phyloP scores from a whole-genome alignment of 2,888 invertebrate species.

The Eristalinus aeneus region DNA sequence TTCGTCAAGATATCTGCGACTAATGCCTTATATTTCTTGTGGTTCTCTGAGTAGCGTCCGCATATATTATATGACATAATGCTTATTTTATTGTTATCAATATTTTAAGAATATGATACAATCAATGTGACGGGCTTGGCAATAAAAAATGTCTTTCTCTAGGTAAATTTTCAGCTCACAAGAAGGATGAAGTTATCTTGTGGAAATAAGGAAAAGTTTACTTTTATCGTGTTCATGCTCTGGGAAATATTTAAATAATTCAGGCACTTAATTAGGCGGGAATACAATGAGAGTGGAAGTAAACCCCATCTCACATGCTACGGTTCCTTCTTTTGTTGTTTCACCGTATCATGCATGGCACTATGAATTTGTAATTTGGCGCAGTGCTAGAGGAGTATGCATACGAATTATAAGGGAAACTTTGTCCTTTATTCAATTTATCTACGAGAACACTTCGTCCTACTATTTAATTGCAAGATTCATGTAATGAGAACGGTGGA shows the following conservation, averaged over 20 bases:
- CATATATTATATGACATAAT: neutral
- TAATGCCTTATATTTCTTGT: too few relatives aligned
- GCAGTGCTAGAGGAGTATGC: slow-evolving; percentile 42
- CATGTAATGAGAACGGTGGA: slow-evolving; percentile 27
- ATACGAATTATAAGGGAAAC: slow-evolving; percentile 66
- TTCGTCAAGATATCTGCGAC: neutral
- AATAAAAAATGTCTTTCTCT: neutral
- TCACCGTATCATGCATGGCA: slow-evolving; percentile 55
- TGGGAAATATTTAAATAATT: slow-evolving; percentile 69
- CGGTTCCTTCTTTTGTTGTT: neutral
- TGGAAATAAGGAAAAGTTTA: slow-evolving; percentile 50
- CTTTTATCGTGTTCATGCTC: slow-evolving; percentile 68
- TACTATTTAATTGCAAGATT: slow-evolving; percentile 32
- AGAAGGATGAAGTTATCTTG: slow-evolving; percentile 59
- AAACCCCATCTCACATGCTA: slow-evolving; percentile 17
- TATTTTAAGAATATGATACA: neutral
- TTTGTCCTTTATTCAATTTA: slow-evolving; percentile 69
- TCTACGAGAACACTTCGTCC: slow-evolving; percentile 50
- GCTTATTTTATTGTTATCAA: neutral
- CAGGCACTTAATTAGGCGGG: slow-evolving; percentile 69
- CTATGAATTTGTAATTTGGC: slow-evolving; percentile 70
- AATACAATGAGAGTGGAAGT: slow-evolving; percentile 57
- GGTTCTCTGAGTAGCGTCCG: too few relatives aligned
- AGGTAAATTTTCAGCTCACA: neutral
- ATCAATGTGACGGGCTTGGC: neutral